phyloP scores from a whole-genome alignment of 2,113 vertebrate genomes.

The Brachyistius frenatus region DNA sequence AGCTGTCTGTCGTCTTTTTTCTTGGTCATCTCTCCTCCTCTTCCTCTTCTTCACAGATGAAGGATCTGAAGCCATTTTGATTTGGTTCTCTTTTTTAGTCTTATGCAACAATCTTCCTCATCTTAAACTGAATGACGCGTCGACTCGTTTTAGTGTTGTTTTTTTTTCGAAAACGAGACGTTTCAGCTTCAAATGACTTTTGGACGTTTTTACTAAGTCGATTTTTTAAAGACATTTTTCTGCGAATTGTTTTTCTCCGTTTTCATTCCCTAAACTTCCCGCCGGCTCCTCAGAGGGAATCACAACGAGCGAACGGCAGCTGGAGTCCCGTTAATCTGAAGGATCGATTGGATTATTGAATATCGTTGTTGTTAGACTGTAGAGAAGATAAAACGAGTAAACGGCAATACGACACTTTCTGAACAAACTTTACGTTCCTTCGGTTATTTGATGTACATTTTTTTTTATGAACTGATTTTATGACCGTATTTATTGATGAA shows the following conservation, averaged over 20 bases:
- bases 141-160: neutral
- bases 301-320: too few relatives aligned
- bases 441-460: constrained; percentile 1
- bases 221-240: constrained; percentile 1
- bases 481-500: constrained; percentile 45
- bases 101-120: neutral
- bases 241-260: neutral
- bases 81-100: constrained; percentile 11
- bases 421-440: constrained; percentile 14
- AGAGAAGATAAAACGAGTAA: constrained; percentile 8
- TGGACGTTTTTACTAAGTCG: neutral
- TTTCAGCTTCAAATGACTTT: too few relatives aligned
- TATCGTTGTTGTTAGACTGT: neutral
- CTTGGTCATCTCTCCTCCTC: neutral
- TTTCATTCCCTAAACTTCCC: neutral
- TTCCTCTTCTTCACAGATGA: neutral
- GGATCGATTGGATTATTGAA: neutral
- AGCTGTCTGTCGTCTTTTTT: neutral
- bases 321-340: constrained; percentile 1
- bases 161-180: too few relatives aligned
- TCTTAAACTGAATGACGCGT: neutral
- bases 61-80: constrained; percentile 55
- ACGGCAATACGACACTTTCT: constrained; percentile 37
- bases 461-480: neutral
- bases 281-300: too few relatives aligned